Evolutionary conservation across 2,888 invertebrate genomes (phyloP).

Genomic region (Aplocera efformata): DNA sequence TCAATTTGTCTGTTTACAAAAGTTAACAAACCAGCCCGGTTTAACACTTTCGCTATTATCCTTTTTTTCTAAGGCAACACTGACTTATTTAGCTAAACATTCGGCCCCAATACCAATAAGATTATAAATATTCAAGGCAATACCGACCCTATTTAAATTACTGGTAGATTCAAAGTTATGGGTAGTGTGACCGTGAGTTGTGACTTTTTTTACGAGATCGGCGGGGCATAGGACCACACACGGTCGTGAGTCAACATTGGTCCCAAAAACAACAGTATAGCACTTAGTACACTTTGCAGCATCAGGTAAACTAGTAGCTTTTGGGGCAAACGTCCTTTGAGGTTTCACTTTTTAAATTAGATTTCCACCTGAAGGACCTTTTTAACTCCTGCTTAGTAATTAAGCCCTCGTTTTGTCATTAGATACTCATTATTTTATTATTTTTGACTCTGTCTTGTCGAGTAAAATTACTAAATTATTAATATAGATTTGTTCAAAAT

Average conservation of each 20-base stretch:
- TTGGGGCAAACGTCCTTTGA: slow-evolving; percentile 46
- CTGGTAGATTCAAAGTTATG: slow-evolving; percentile 21
- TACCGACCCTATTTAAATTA: slow-evolving; percentile 36
- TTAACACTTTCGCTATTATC: slow-evolving; percentile 75
- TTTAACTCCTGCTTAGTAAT: too few relatives aligned
- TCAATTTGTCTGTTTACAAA: slow-evolving; percentile 51
- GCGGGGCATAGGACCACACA: slow-evolving; percentile 69
- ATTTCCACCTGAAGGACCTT: neutral
- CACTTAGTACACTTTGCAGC: slow-evolving; percentile 72
- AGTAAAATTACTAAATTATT: too few relatives aligned
- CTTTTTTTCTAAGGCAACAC: slow-evolving; percentile 59
- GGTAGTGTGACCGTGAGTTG: too few relatives aligned
- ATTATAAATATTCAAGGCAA: slow-evolving; percentile 27
- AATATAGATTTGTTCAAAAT: too few relatives aligned
- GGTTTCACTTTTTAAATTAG: slow-evolving; percentile 6
- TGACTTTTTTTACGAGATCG: slow-evolving; percentile 22
- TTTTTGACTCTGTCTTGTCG: too few relatives aligned
- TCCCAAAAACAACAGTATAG: slow-evolving; percentile 73
- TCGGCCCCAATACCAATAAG: slow-evolving; percentile 22
- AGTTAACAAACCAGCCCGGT: slow-evolving; percentile 55
- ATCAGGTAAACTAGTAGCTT: slow-evolving; percentile 70
- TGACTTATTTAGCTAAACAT: slow-evolving; percentile 59
- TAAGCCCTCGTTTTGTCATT: too few relatives aligned
- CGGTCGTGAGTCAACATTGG: slow-evolving; percentile 68
- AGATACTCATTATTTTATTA: too few relatives aligned